phyloP scores from a whole-genome alignment of 2,888 invertebrate genomes.

The Sclerodermus sp. region DNA sequence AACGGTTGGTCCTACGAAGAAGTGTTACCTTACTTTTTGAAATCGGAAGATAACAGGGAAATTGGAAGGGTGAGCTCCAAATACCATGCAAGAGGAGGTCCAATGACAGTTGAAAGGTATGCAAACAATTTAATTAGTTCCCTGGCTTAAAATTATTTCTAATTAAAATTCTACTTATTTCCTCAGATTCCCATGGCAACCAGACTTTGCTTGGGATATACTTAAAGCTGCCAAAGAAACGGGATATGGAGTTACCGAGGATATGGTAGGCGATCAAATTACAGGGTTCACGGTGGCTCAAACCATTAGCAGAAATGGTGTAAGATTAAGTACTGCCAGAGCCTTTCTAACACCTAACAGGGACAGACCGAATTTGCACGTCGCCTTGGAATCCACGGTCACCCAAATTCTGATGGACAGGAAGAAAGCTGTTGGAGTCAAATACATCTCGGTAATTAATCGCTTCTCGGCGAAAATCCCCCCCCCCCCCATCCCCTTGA shows the following conservation, averaged over 20 bases:
- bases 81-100: conserved; percentile 66
- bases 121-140: background rate
- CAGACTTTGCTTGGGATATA: conserved; percentile 64
- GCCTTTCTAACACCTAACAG: conserved; percentile 64
- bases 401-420: conserved; percentile 60
- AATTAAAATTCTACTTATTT: background rate
- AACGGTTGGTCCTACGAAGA: conserved; percentile 75
- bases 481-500: no score
- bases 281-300: conserved; percentile 70
- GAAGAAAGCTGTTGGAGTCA: conserved; percentile 63
- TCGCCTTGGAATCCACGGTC: conserved; percentile 64
- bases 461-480: background rate
- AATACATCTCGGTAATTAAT: conserved; percentile 56
- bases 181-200: conserved; percentile 66
- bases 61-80: conserved; percentile 63
- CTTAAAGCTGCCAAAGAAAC: conserved; percentile 65
- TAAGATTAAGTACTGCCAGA: conserved; percentile 64
- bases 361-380: conserved; percentile 63
- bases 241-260: conserved; percentile 66
- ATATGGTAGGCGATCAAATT: conserved; percentile 65
- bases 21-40: conserved; percentile 69
- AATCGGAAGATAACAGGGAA: conserved; percentile 69
- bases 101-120: conserved; percentile 60
- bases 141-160: background rate
- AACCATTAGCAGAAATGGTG: conserved; percentile 65